phyloP scores from a whole-genome alignment of 2,888 invertebrate genomes.

The Molanna angustata region DNA sequence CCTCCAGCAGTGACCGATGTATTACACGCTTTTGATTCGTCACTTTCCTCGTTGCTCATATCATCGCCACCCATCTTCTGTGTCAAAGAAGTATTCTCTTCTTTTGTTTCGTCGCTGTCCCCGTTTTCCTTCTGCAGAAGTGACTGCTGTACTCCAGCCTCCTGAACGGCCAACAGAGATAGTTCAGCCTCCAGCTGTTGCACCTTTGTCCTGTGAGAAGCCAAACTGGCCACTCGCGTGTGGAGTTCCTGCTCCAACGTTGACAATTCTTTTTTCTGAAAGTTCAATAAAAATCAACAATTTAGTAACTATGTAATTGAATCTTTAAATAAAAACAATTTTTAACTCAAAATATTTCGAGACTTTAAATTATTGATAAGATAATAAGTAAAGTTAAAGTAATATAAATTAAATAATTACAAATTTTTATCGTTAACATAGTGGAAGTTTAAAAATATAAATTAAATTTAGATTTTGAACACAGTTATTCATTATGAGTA shows the following conservation, averaged over 20 bases:
- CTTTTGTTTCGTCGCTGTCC: slow-evolving; percentile 12
- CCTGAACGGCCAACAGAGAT: slow-evolving; percentile 62
- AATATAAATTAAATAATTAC: too few relatives aligned
- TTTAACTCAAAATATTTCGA: too few relatives aligned
- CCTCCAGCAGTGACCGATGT: background rate
- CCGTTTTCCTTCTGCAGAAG: slow-evolving; percentile 34
- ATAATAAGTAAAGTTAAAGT: too few relatives aligned
- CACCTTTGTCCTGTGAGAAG: slow-evolving; percentile 63
- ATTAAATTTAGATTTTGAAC: too few relatives aligned
- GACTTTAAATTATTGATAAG: too few relatives aligned
- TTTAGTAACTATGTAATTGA: too few relatives aligned
- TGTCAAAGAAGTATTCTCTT: slow-evolving; percentile 1
- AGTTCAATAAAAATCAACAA: too few relatives aligned
- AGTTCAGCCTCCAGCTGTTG: slow-evolving; percentile 69
- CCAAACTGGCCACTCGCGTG: slow-evolving; percentile 59
- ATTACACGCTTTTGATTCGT: background rate
- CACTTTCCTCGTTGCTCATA: background rate
- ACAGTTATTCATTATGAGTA: too few relatives aligned
- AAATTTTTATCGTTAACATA: too few relatives aligned
- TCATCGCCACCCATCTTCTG: slow-evolving; percentile 1
- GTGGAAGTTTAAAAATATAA: too few relatives aligned
- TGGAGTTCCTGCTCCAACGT: slow-evolving; percentile 67
- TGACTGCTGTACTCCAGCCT: slow-evolving; percentile 51
- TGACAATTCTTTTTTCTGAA: slow-evolving; percentile 69
- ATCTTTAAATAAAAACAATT: too few relatives aligned